These are phyloP conservation scores for Sinohyriopsis cumingii DNA, from an alignment of 2,888 invertebrate species.

Conservation along the genomic window DNA sequence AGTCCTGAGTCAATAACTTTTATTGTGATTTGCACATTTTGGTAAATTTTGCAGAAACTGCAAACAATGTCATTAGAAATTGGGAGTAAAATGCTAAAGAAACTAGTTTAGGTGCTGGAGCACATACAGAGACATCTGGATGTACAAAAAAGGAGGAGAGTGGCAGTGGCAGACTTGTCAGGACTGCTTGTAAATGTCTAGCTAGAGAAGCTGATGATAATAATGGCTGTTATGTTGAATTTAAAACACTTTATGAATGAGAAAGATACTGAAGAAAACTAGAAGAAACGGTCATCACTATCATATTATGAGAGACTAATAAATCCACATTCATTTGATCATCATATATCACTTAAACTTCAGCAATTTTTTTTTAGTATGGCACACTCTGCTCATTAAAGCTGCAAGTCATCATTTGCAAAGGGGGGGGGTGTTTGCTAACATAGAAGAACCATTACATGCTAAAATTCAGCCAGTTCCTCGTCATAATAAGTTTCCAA, in stretches of 20 bases:
- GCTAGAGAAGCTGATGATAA: slow-evolving; percentile 12
- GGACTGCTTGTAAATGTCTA: slow-evolving; percentile 13
- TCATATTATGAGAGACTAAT: slow-evolving; percentile 11
- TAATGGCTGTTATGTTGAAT: slow-evolving; percentile 13
- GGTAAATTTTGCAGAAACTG: slow-evolving; percentile 8
- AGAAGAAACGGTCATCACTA: slow-evolving; percentile 3
- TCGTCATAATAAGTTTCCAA: neutral
- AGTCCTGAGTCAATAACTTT: neutral
- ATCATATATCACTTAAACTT: no score
- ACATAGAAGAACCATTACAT: neutral
- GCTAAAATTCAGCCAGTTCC: neutral
- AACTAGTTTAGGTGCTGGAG: slow-evolving; percentile 16
- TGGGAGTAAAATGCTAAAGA: no score
- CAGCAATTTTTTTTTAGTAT: neutral
- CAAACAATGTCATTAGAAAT: slow-evolving; percentile 5
- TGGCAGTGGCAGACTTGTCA: slow-evolving; percentile 1
- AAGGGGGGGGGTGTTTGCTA: neutral
- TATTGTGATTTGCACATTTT: slow-evolving; percentile 6
- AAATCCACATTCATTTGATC: no score
- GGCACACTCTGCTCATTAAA: neutral
- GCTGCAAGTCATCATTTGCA: neutral
- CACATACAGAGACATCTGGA: slow-evolving; percentile 5
- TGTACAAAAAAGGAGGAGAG: slow-evolving; percentile 14
- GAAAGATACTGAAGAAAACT: slow-evolving; percentile 6
- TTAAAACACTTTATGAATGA: slow-evolving; percentile 10